Evolutionary conservation across 2,888 invertebrate species (phyloP), one percentile per base, ranked within the genome.

Genomic region (Xiphydria camelus): DNA sequence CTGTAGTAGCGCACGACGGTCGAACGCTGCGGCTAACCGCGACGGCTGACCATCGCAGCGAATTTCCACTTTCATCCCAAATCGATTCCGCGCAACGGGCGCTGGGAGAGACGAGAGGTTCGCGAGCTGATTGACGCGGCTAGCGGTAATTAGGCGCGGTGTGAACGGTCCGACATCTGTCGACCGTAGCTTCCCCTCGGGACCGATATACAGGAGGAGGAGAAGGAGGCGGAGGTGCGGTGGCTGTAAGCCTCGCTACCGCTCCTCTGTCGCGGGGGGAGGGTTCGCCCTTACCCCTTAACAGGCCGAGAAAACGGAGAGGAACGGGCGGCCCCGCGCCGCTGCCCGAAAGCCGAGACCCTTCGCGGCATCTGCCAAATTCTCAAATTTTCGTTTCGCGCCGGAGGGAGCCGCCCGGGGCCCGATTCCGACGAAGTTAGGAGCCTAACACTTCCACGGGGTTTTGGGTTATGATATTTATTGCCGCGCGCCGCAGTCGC

Each of bases 121-220:
- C 51, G 60, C 60, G 63, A 59, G 65, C 65, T 59, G 56, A 65
- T 64, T 65, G 60, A 62, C 62, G 54, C 53, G 60, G 57, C 59
- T 55, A 50, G 53, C 55, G 60, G 56, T 64, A 65, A 64, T 63
- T 64, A 63, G 65, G 50, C 63, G 59, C 54, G 53, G 37, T 56
- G 54, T 53, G 54, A 52, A 35, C 45, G 49, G 44, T 29, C 12
- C 36, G 61, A 59, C 61, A 63, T 63, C 64, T 63, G 63, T 54
- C 59, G 46, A 57, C n/a, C n/a, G n/a, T n/a, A n/a, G n/a, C n/a
- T n/a, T n/a, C n/a, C n/a, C n/a, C n/a, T n/a, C n/a, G n/a, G n/a
- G n/a, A n/a, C n/a, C n/a, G n/a, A n/a, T n/a, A n/a, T n/a, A n/a
- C n/a, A n/a, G n/a, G n/a, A n/a, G n/a, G n/a, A n/a, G 14, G 7